phyloP scores from a whole-genome alignment of 1,140 invertebrate species.

The Trypoxylus dichotomus region DNA sequence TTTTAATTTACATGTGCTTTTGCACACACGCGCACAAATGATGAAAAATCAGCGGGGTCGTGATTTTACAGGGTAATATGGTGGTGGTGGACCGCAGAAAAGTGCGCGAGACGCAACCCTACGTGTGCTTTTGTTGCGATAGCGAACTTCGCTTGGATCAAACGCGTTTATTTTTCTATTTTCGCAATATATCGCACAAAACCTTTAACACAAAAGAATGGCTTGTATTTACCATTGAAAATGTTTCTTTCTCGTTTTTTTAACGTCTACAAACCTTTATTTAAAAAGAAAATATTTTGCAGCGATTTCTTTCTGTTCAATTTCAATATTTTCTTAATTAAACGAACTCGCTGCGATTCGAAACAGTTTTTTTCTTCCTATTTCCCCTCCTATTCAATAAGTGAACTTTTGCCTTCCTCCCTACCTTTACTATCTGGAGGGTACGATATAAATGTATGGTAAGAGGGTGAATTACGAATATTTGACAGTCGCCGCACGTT shows the following conservation, averaged over 20 bases:
- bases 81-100: constrained; percentile 52
- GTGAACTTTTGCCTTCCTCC: constrained; percentile 11
- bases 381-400: constrained; percentile 16
- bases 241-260: no score
- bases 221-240: no score
- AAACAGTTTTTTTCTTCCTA: background rate
- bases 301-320: no score
- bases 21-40: constrained; percentile 40
- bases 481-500: constrained; percentile 44
- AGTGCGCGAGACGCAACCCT: constrained; percentile 49
- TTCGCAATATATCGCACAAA: no score
- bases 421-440: background rate
- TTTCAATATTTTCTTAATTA: no score
- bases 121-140: constrained; percentile 34
- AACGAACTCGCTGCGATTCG: no score
- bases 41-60: constrained; percentile 50
- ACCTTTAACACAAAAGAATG: no score
- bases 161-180: background rate
- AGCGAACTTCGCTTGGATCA: background rate
- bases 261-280: no score
- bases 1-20: constrained; percentile 37
- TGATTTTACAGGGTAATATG: constrained; percentile 43
- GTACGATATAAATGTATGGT: background rate
- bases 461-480: constrained; percentile 23
- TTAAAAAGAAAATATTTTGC: no score